phyloP scores from a whole-genome alignment of 2,797 vertebrate genomes.

The Masticophis lateralis region DNA sequence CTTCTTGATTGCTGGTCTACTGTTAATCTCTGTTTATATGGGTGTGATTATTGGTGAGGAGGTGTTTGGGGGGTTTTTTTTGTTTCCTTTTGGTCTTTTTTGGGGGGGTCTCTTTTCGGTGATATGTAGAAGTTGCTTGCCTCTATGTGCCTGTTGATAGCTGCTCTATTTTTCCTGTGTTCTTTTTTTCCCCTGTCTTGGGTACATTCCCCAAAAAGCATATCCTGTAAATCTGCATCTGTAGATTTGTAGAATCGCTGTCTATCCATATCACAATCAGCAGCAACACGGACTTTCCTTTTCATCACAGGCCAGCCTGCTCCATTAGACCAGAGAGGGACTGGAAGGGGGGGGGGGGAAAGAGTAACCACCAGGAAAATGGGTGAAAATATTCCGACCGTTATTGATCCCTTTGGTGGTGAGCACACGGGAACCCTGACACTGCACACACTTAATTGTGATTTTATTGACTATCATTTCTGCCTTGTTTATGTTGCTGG shows the following conservation, averaged over 20 bases:
- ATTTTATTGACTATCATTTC: conserved; percentile 73
- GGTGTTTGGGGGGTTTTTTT: not conserved
- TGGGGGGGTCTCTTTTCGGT: not conserved
- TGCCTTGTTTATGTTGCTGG: conserved; percentile 69
- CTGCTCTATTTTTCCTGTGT: not conserved
- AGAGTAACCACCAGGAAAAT: conserved; percentile 48
- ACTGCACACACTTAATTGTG: conserved; percentile 66
- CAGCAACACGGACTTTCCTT: conserved; percentile 21
- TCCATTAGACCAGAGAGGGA: not conserved
- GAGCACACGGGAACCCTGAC: conserved; percentile 61
- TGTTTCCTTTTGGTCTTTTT: not conserved
- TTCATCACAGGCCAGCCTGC: not conserved
- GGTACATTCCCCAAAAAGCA: not conserved
- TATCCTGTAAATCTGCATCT: not conserved
- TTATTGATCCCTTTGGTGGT: conserved; percentile 67
- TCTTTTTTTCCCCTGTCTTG: not conserved
- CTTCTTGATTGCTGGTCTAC: not conserved
- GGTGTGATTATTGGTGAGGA: not conserved
- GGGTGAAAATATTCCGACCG: conserved; percentile 57
- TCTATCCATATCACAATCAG: not conserved
- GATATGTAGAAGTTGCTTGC: not conserved
- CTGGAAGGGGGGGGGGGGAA: not conserved
- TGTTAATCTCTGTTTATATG: not conserved
- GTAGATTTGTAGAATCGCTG: conserved; percentile 18
- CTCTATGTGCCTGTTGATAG: not conserved